Conservation (phyloP, 2,113 vertebrate genomes). For the Isurus oxyrinchus region DNA sequence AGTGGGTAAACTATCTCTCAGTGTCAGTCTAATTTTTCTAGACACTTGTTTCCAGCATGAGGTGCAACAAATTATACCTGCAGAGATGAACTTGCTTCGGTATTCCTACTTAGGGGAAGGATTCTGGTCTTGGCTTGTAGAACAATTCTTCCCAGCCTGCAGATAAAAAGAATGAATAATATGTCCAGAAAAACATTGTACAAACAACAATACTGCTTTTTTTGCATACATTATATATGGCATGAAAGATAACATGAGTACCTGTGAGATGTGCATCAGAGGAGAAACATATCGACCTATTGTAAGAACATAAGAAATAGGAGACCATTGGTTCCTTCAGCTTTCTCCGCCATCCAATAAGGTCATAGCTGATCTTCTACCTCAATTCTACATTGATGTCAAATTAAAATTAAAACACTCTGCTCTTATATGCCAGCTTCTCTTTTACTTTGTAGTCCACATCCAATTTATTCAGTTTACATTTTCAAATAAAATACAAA, state of each 20-base stretch:
- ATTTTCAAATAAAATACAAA: not conserved
- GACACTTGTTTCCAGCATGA: not conserved
- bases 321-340: not conserved
- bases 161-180: not conserved
- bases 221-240: not conserved
- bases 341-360: not conserved
- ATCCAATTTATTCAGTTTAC: not conserved
- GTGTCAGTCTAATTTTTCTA: not conserved
- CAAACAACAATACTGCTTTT: not conserved
- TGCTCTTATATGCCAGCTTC: not conserved
- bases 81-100: not conserved
- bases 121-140: not conserved
- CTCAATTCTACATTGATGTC: not conserved
- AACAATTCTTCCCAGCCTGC: conserved; percentile 29
- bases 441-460: not conserved
- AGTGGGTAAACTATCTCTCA: not conserved
- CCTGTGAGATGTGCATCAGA: not conserved
- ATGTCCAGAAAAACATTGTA: not conserved
- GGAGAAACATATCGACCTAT: not conserved
- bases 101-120: not conserved
- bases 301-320: not conserved
- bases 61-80: conserved; percentile 14
- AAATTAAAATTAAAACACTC: not conserved
- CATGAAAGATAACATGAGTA: not conserved
- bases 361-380: not conserved